These are phyloP conservation scores for Ifrita kowaldi DNA, from an alignment of 2,113 vertebrate genomes.

Conservation along the genomic window DNA sequence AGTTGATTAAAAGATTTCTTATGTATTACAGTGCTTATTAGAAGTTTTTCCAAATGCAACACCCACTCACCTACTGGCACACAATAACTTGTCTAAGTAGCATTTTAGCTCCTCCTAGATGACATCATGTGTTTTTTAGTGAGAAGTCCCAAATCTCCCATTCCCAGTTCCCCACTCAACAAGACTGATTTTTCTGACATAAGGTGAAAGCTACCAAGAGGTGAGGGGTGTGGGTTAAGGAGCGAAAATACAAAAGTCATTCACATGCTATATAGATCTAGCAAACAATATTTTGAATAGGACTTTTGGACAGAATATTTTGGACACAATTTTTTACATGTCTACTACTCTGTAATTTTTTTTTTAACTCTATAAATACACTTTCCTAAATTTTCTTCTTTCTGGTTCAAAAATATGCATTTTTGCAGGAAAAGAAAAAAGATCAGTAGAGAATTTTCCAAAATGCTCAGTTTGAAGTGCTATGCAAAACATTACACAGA, in stretches of 20 bases:
- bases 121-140: neutral
- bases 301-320: neutral
- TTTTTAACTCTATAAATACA: neutral
- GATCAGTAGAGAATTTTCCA: neutral
- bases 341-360: neutral
- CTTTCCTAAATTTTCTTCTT: neutral
- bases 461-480: neutral
- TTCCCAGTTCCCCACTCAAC: neutral
- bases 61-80: neutral
- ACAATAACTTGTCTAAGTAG: neutral
- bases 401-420: neutral
- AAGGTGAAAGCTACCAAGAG: neutral
- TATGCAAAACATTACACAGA: neutral
- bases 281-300: neutral
- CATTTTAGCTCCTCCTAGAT: neutral
- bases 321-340: neutral
- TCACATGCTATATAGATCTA: neutral
- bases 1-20: neutral
- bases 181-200: neutral
- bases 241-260: neutral
- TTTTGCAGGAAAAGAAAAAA: neutral
- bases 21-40: neutral
- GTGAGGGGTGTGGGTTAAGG: accelerated
- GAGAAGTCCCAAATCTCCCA: neutral
- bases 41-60: neutral